A percentile compares a stretch with the other conserved stretches of the same genome.
Conservation (phyloP, 2,888 invertebrate genomes). For the Melanchra persicariae region DNA sequence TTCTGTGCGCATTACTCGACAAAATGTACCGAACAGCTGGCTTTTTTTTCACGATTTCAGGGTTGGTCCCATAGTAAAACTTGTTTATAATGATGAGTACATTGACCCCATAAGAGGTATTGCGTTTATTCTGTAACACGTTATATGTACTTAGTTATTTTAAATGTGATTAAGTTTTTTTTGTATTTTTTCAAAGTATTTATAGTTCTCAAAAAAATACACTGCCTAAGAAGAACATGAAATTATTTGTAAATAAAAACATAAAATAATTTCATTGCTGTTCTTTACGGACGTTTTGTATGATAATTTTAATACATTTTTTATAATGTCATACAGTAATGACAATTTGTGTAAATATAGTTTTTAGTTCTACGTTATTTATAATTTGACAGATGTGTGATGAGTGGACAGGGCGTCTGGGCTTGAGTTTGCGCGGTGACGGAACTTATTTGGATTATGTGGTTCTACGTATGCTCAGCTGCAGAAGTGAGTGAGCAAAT, state of each 20-base stretch:
- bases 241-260: constrained; percentile 71
- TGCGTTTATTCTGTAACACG: too few relatives aligned
- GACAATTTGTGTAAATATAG: constrained; percentile 87
- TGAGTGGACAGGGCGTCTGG: constrained; percentile 68
- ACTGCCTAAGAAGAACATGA: constrained; percentile 80
- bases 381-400: constrained; percentile 75
- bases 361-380: constrained; percentile 81
- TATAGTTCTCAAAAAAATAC: constrained; percentile 71
- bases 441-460: constrained; percentile 74
- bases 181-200: constrained; percentile 65
- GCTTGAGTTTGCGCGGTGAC: constrained; percentile 62
- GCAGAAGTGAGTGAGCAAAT: constrained; percentile 58
- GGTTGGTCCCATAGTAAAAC: too few relatives aligned
- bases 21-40: too few relatives aligned
- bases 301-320: constrained; percentile 74
- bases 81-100: too few relatives aligned
- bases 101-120: too few relatives aligned
- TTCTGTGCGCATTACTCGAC: too few relatives aligned
- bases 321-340: constrained; percentile 75
- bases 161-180: constrained; percentile 68
- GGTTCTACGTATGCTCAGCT: constrained; percentile 78
- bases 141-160: constrained; percentile 62
- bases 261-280: constrained; percentile 68
- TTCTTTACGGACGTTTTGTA: constrained; percentile 77
- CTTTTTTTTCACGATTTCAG: too few relatives aligned